Conservation (phyloP, 2,888 invertebrate genomes). For the Phytoseiulus persimilis region DNA sequence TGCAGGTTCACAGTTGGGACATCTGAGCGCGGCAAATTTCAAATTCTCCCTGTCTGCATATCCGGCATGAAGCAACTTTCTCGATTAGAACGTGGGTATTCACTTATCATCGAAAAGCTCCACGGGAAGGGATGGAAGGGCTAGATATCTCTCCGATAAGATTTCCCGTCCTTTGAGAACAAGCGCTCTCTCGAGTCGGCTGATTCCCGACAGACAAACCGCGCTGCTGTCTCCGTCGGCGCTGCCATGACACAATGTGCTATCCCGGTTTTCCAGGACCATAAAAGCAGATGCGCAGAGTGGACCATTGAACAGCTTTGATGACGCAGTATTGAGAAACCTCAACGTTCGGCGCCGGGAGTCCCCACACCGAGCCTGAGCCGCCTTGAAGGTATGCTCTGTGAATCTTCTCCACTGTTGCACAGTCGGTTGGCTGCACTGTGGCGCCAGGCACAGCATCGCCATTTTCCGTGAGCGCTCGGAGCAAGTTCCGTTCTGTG, state of each 20-base stretch:
- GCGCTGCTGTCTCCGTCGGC: no score
- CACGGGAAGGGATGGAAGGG: no score
- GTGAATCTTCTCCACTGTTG: not conserved
- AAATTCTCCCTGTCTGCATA: no score
- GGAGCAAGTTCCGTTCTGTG: not conserved
- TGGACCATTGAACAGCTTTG: not conserved
- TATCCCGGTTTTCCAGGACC: not conserved
- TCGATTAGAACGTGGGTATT: no score
- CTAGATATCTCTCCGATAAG: no score
- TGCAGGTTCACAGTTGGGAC: no score
- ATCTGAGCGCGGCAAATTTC: no score
- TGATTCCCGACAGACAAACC: no score
- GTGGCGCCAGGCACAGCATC: not conserved
- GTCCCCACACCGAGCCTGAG: not conserved
- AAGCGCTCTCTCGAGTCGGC: no score
- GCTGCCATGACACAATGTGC: not conserved
- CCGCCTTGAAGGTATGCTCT: not conserved
- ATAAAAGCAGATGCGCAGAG: not conserved
- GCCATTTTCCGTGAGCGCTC: slow-evolving; percentile 5
- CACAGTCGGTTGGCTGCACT: not conserved
- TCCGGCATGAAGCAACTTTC: no score
- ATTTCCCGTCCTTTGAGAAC: no score
- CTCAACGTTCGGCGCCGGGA: not conserved
- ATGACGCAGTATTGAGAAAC: not conserved
- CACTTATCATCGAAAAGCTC: no score